Conservation (phyloP, 2,113 vertebrate species). For the Phycodurus eques region DNA sequence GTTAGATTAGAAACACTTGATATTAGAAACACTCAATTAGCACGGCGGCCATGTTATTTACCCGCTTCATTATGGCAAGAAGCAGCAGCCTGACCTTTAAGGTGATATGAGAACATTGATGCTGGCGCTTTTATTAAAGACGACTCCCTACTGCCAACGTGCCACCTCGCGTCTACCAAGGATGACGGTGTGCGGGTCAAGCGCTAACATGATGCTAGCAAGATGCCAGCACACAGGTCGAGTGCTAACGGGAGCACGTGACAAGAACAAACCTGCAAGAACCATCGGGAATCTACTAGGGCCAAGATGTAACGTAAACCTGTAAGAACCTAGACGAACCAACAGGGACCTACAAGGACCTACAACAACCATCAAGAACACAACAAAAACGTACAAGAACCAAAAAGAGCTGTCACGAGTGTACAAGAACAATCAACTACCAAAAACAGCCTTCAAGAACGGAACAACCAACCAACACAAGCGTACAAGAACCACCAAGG, state of each 20-base stretch:
- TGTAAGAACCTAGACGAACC: no score
- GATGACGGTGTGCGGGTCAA: conserved; percentile 29
- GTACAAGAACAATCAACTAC: no score
- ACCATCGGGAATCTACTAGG: no score
- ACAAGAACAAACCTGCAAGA: no score
- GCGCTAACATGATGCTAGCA: background rate
- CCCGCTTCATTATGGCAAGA: conserved; percentile 59
- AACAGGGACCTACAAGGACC: no score
- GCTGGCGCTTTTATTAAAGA: conserved; percentile 49
- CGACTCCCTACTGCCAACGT: conserved; percentile 12
- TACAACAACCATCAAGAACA: no score
- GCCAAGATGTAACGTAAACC: no score
- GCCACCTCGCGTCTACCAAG: conserved; percentile 24
- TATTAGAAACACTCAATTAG: conserved; percentile 57
- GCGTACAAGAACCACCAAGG: no score
- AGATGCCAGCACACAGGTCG: background rate
- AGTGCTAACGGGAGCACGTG: background rate
- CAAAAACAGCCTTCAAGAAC: no score
- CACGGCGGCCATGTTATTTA: conserved; percentile 50
- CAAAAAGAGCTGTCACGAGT: no score
- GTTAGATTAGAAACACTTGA: conserved; percentile 53
- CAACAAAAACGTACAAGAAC: no score
- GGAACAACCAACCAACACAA: no score
- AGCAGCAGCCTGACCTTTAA: conserved; percentile 59
- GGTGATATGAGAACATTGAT: conserved; percentile 58